Evolutionary conservation across 2,113 vertebrate species (phyloP).

Genomic region (Lipophrys pholis): DNA sequence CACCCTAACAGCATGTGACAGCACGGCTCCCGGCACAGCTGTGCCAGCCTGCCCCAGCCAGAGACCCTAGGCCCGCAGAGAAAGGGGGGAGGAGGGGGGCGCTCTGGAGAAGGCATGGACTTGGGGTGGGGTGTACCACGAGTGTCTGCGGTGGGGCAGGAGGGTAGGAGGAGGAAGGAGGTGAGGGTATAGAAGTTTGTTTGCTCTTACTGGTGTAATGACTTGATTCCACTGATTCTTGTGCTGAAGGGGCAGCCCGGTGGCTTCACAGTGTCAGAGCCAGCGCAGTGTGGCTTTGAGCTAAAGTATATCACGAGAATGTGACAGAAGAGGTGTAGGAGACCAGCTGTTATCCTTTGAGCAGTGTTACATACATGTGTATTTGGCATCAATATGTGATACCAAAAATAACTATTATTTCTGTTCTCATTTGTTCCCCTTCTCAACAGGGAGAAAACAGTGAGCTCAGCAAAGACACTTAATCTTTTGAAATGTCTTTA

Average conservation of each 20-base stretch:
- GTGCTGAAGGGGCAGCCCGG: slow-evolving; percentile 19
- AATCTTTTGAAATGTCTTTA: too few relatives aligned
- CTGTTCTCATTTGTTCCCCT: too few relatives aligned
- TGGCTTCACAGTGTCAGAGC: slow-evolving; percentile 16
- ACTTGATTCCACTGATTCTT: slow-evolving; percentile 33
- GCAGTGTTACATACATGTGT: slow-evolving; percentile 12
- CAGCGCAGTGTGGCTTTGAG: slow-evolving; percentile 29
- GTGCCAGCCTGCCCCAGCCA: slow-evolving; percentile 88
- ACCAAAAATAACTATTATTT: slow-evolving; percentile 11
- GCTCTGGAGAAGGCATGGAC: slow-evolving; percentile 42
- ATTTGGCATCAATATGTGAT: slow-evolving; percentile 6
- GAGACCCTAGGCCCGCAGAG: slow-evolving; percentile 71
- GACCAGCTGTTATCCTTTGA: slow-evolving; percentile 44
- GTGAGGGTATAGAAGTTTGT: slow-evolving; percentile 30
- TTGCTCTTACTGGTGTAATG: slow-evolving; percentile 43
- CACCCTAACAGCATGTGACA: slow-evolving; percentile 97
- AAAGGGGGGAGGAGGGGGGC: slow-evolving; percentile 30
- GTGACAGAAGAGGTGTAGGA: slow-evolving; percentile 22
- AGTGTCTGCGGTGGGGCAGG: slow-evolving; percentile 30
- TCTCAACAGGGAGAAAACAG: too few relatives aligned
- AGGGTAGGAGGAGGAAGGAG: slow-evolving; percentile 38
- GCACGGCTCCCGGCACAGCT: slow-evolving; percentile 96
- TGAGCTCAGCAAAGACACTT: too few relatives aligned
- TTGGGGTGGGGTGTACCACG: slow-evolving; percentile 35
- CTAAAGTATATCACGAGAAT: not conserved